Percentiles rank a stretch among this genome's conserved stretches.
Evolutionary conservation across 2,797 vertebrate genomes (phyloP).

Genomic region (Rhadinocentrus ornatus): DNA sequence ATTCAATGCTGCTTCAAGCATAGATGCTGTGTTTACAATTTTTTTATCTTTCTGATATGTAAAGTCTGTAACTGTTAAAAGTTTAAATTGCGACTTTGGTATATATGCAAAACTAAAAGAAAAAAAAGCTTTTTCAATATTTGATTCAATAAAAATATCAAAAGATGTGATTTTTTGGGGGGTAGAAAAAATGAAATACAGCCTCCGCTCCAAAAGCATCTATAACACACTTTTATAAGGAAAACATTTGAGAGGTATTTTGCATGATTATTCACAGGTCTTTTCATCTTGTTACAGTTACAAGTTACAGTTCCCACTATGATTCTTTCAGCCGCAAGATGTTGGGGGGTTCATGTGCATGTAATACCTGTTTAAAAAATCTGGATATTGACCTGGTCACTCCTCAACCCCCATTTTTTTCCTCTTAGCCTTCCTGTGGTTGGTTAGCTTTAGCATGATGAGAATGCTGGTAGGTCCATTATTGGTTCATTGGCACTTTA

Average conservation of each 20-base stretch:
- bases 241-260: neutral
- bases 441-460: no score
- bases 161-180: neutral
- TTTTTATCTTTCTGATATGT: neutral
- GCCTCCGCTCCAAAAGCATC: neutral
- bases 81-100: neutral
- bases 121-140: neutral
- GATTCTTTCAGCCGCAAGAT: neutral
- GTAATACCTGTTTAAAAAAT: no score
- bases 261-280: neutral
- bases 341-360: no score
- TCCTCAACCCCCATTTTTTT: no score
- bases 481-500: no score
- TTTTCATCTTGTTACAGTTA: no score
- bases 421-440: no score
- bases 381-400: no score
- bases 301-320: no score
- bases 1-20: neutral
- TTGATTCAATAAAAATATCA: conserved; percentile 1
- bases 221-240: neutral
- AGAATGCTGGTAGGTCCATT: no score
- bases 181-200: neutral
- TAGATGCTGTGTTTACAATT: neutral
- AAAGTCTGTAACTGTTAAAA: neutral
- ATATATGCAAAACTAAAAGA: neutral